Evolutionary conservation across 2,888 invertebrate genomes (phyloP).

Genomic region (Perdita meconis): DNA sequence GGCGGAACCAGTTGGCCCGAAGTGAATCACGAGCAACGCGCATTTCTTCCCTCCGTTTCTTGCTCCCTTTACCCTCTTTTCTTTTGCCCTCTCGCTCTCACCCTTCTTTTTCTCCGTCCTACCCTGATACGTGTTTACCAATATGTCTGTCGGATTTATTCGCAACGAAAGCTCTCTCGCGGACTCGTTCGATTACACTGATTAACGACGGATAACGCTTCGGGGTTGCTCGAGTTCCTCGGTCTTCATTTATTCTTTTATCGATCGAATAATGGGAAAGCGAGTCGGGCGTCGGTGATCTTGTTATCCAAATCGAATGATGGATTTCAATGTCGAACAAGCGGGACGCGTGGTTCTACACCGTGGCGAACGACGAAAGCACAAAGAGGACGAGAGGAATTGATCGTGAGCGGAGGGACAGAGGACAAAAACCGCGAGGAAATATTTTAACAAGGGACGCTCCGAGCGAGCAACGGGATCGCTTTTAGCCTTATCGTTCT

Average conservation of each 20-base stretch:
- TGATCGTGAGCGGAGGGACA: conserved; percentile 36
- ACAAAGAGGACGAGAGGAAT: conserved; percentile 8
- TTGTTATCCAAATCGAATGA: conserved; percentile 40
- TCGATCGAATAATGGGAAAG: conserved; percentile 32
- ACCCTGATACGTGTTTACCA: conserved; percentile 45
- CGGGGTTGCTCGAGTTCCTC: not conserved
- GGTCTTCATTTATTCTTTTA: conserved; percentile 8
- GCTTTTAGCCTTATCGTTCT: conserved; percentile 70
- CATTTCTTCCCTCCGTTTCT: conserved; percentile 46
- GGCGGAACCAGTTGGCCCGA: conserved; percentile 61
- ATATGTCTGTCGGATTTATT: conserved; percentile 54
- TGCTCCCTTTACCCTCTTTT: conserved; percentile 11
- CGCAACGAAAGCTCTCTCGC: conserved; percentile 24
- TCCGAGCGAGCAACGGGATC: conserved; percentile 56
- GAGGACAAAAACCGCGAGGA: conserved; percentile 58
- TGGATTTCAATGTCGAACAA: conserved; percentile 31
- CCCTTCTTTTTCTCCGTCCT: not conserved
- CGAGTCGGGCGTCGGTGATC: conserved; percentile 15
- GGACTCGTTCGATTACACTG: conserved; percentile 27
- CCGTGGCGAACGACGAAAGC: conserved; percentile 11
- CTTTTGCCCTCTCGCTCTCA: not conserved
- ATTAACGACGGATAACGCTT: conserved; percentile 52
- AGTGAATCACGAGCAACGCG: conserved; percentile 56
- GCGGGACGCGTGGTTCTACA: conserved; percentile 4
- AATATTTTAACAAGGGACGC: conserved; percentile 47